These are phyloP conservation scores for Lydus trimaculatus DNA, from an alignment of 2,888 invertebrate species.

Conservation along the genomic window DNA sequence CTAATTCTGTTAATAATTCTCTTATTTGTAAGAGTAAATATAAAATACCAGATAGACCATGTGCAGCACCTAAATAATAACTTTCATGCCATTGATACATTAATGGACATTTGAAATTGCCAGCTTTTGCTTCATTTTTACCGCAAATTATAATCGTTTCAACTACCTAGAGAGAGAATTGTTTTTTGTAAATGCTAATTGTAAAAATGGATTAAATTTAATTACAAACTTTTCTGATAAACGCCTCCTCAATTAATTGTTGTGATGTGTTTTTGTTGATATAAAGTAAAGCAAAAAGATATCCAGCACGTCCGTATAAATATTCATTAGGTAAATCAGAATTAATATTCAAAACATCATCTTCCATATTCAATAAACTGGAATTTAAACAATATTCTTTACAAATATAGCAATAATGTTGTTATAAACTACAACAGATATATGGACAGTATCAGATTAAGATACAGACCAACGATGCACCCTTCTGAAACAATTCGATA, in stretches of 20 bases:
- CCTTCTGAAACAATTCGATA: no score
- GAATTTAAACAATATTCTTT: conserved; percentile 12
- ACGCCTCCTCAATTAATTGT: conserved; percentile 65
- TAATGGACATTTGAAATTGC: conserved; percentile 69
- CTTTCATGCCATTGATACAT: conserved; percentile 89
- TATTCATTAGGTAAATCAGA: conserved; percentile 77
- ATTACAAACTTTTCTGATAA: conserved; percentile 66
- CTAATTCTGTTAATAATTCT: conserved; percentile 64
- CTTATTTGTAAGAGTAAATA: conserved; percentile 80
- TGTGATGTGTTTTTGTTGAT: conserved; percentile 71
- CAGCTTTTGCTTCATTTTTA: conserved; percentile 64
- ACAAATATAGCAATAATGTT: no score
- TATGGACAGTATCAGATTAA: no score
- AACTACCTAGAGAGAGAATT: conserved; percentile 72
- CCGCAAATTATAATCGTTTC: conserved; percentile 70
- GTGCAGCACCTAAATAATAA: conserved; percentile 88
- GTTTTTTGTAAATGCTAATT: neutral
- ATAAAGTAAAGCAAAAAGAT: conserved; percentile 79
- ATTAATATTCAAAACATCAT: conserved; percentile 64
- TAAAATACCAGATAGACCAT: conserved; percentile 86
- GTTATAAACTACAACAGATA: no score
- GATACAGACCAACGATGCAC: no score
- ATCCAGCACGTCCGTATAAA: conserved; percentile 85
- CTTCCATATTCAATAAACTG: conserved; percentile 59
- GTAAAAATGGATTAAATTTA: neutral